Evolutionary conservation across 2,888 invertebrate species (phyloP), one percentile per base, ranked within the genome.

Genomic region (Melieria picta): DNA sequence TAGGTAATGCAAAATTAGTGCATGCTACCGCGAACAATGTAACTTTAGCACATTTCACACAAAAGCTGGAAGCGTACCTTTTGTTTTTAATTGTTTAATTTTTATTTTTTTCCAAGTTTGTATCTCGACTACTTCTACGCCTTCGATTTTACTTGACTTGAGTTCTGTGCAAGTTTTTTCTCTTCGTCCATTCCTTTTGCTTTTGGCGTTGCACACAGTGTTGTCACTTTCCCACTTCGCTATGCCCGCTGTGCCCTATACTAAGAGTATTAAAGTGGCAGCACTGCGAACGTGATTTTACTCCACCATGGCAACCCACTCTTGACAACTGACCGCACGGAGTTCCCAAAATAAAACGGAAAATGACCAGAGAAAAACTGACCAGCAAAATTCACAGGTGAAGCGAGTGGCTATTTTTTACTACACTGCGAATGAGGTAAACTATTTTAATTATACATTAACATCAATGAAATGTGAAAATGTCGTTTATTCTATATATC

Each of bases 281-380:
- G 30, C 30, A 50, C 11, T 50, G 50, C 7, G 11, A 11, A 50
- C 7, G 7, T 50, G 50, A 10, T 7, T 11, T 50, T 11, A 10
- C 50, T 7, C 50, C 47, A 30, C 42, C 45, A 5, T 50, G 67
- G 72, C 55, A 72, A 64, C 67, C 9, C 72, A 46, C 1, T 30
- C 30, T 46, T 75, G 72, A 68, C 75, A 68, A 55, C 48, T 66
- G 16, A 30, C 58, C 43, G 45, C 11, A 43, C 16, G 45, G 71
- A 72, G 65, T 65, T 71, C 76, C 75, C 74, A 74, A 69, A 76
- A 77, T 74, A 75, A 77, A 72, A 61, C 62, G 45, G 46, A 7
- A 6, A 58, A 66, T 63, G 4, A n/a, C 30, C 30, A 30, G 30
- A 30, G 30, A 50, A 52, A 52, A 63, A 72, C 63, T 68, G 50